Percentiles rank a stretch among this genome's conserved stretches.
Evolutionary conservation across 30 jellyfish, hydroid and myxozoan genomes (phyloP).

Genomic region (Pseudorhiza aurosa): DNA sequence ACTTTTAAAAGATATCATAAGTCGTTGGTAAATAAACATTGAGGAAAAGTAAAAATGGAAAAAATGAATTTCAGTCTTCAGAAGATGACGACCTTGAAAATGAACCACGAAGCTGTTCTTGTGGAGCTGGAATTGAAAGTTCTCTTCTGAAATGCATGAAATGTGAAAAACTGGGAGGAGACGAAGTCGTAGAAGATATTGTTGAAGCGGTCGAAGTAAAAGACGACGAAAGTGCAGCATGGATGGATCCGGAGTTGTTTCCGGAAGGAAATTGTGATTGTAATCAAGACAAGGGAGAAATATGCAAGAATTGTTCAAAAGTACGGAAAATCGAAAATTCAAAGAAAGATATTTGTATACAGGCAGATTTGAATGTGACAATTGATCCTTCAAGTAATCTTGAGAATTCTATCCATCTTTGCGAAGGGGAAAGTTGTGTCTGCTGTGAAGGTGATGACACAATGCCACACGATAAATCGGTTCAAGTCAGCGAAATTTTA

Average conservation of each 20-base stretch:
- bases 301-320: slow-evolving; percentile 5
- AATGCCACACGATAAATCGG: slow-evolving; percentile 58
- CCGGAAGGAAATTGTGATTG: slow-evolving; percentile 47
- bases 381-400: neutral
- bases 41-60: neutral
- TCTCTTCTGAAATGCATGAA: slow-evolving; percentile 15
- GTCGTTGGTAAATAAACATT: too few relatives aligned
- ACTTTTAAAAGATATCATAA: too few relatives aligned
- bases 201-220: slow-evolving; percentile 47
- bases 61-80: slow-evolving; percentile 24
- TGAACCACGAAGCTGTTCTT: neutral
- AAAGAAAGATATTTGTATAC: slow-evolving; percentile 28
- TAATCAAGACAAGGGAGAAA: neutral
- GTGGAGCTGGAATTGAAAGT: slow-evolving; percentile 28
- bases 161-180: slow-evolving; percentile 26
- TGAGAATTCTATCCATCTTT: slow-evolving; percentile 39
- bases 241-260: slow-evolving; percentile 44
- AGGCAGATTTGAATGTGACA: slow-evolving; percentile 39
- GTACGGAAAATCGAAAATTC: neutral
- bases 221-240: slow-evolving; percentile 53
- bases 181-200: slow-evolving; percentile 33
- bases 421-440: slow-evolving; percentile 68
- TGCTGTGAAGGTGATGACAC: slow-evolving; percentile 47
- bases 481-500: slow-evolving; percentile 63
- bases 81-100: slow-evolving; percentile 41